Conservation (phyloP, 2,888 invertebrate species). For the Caprella mutica region DNA sequence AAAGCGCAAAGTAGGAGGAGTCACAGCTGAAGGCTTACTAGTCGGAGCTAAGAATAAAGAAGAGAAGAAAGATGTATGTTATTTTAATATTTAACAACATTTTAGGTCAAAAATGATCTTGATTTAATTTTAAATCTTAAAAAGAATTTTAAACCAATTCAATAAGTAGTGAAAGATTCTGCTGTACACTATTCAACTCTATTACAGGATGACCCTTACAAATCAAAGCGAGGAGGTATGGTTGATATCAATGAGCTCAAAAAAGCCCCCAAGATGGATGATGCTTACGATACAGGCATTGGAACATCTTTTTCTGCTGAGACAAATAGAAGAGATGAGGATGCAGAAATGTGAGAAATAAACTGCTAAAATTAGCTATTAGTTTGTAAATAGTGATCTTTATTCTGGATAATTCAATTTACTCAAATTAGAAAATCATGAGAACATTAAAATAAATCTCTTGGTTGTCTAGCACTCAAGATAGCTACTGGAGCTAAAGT, state of each 20-base stretch:
- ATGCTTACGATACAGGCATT: constrained; percentile 85
- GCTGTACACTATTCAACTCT: background rate
- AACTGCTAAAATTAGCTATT: too few relatives aligned
- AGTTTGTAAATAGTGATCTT: constrained; percentile 14
- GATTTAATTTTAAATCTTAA: background rate
- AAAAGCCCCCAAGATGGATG: constrained; percentile 68
- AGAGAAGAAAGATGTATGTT: constrained; percentile 21
- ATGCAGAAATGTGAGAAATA: constrained; percentile 82
- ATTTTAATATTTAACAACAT: too few relatives aligned
- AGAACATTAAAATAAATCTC: background rate
- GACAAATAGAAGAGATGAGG: constrained; percentile 94
- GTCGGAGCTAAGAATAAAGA: constrained; percentile 12
- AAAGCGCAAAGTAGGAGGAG: constrained; percentile 22
- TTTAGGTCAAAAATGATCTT: too few relatives aligned
- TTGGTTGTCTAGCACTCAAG: background rate
- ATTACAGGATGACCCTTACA: constrained; percentile 53
- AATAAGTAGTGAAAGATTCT: background rate
- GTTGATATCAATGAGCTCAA: constrained; percentile 56
- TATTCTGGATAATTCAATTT: constrained; percentile 5
- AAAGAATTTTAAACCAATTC: background rate
- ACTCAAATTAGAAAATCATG: background rate
- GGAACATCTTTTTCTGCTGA: constrained; percentile 96
- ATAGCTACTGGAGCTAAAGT: too few relatives aligned
- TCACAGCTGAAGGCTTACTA: constrained; percentile 25
- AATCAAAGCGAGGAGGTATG: constrained; percentile 72